Evolutionary conservation across 2,113 vertebrate genomes (phyloP).

Genomic region (Hemicordylus capensis): DNA sequence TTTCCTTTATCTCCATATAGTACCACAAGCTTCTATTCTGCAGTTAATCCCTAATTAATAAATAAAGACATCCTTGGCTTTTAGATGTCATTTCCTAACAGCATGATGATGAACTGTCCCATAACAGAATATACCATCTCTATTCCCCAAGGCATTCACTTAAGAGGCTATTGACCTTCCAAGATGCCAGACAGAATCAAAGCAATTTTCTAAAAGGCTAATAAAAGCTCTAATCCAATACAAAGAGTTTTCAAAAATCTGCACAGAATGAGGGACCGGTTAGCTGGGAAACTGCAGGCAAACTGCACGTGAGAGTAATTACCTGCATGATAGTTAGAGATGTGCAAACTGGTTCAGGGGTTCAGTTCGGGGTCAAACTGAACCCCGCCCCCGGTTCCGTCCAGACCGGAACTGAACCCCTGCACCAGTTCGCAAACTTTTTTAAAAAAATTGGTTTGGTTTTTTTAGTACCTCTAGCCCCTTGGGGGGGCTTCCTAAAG

Average conservation of each 20-base stretch:
- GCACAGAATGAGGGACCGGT: background rate
- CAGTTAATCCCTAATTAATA: conserved; percentile 19
- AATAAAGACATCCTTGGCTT: conserved; percentile 1
- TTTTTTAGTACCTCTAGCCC: too few species aligned
- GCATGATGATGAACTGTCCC: background rate
- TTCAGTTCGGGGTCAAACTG: too few species aligned
- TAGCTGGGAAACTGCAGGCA: background rate
- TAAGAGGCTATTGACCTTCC: conserved; percentile 3
- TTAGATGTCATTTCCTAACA: background rate
- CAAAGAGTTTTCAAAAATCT: background rate
- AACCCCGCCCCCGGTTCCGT: too few species aligned
- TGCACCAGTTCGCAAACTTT: too few species aligned
- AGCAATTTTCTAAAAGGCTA: background rate
- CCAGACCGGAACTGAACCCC: too few species aligned
- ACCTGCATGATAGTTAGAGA: background rate
- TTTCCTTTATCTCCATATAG: conserved; percentile 1
- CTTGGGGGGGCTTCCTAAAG: too few species aligned
- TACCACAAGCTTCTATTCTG: background rate
- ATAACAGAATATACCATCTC: background rate
- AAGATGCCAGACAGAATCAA: background rate
- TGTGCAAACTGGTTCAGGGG: too few species aligned
- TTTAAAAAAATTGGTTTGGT: too few species aligned
- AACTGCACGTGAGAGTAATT: background rate
- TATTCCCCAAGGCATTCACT: background rate
- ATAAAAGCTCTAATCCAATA: background rate